A percentile compares a stretch with the other conserved stretches of the same genome.
phyloP scores from a whole-genome alignment of 1,140 invertebrate genomes.

The Asbolus verrucosus region DNA sequence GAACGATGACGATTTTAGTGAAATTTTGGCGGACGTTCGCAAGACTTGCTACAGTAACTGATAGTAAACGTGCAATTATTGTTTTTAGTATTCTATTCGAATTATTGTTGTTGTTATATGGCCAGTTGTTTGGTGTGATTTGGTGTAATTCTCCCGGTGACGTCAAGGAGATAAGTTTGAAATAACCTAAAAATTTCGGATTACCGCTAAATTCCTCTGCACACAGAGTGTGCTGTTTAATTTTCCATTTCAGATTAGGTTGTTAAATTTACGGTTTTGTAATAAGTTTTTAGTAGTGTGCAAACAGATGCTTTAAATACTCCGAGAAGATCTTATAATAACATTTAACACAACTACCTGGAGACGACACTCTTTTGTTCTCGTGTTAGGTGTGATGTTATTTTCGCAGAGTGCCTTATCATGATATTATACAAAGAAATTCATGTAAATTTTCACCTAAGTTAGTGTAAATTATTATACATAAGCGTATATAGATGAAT shows the following conservation, averaged over 20 bases:
- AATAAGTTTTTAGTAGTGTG: conserved; percentile 30
- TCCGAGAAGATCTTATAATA: conserved; percentile 22
- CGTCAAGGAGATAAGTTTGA: conserved; percentile 13
- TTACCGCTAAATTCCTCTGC: conserved; percentile 18
- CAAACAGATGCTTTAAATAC: conserved; percentile 37
- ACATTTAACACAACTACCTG: background rate
- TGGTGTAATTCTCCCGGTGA: background rate
- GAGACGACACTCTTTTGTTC: conserved; percentile 18
- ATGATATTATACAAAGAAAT: conserved; percentile 27
- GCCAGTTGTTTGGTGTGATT: conserved; percentile 2
- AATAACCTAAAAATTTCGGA: conserved; percentile 40
- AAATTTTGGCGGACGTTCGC: conserved; percentile 84
- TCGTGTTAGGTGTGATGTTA: conserved; percentile 8
- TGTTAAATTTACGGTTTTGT: conserved; percentile 36
- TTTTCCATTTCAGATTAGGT: conserved; percentile 36
- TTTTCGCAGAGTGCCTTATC: conserved; percentile 28
- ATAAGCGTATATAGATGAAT: conserved; percentile 15
- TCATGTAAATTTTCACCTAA: conserved; percentile 22
- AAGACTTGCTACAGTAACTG: conserved; percentile 89
- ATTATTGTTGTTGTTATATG: conserved; percentile 27
- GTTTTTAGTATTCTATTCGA: conserved; percentile 20
- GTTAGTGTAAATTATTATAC: conserved; percentile 38
- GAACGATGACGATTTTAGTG: conserved; percentile 85
- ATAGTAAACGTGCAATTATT: conserved; percentile 53
- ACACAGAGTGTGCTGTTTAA: conserved; percentile 25